Evolutionary conservation across 2,113 vertebrate species (phyloP), one percentile per base, ranked within the genome.

Genomic region (Anoura caudifer): DNA sequence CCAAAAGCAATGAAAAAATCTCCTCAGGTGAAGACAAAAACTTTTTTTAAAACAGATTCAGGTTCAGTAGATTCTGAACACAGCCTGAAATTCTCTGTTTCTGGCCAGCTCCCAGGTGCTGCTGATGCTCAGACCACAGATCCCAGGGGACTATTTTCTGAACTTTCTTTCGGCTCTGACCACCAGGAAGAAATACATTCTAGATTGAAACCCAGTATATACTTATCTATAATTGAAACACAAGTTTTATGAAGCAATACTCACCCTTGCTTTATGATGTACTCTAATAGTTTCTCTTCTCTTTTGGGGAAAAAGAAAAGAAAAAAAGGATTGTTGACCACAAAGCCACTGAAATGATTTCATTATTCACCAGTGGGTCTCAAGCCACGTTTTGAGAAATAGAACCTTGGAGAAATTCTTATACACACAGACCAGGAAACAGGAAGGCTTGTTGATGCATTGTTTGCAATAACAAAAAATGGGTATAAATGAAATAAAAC

Each of bases 231-330:
- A 91, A 95, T 93, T 76, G 77, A 91, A 96, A 65, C 84, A 79
- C 56, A 93, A 91, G 69, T 96, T 95, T 95, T 97, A 92, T 86
- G 93, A 92, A 90, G 67, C 65, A 91, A 20, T 94, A 33, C 22
- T 63, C 50, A 50, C 24, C 36, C 69, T 73, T 76, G 50, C 36
- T 47, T 12, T 47, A 31, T 24, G 82, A 82, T 33, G 14, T 0
- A 14, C 45, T 85, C 19, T 72, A 56, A 36, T 85, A 77, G 61
- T 93, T 93, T 86, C n/a, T 87, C 67, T 90, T 96, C 50, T 87
- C 1, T 93, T 77, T 86, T 11, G 33, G 26, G 50, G 43, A 24
- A 70, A 28, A 75, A 33, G 3, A 15, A 43, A 4, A 65, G 38
- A 16, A 41, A 75, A 63, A 90, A 41, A 81, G 36, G 20, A 2